Evolutionary conservation across 2,888 invertebrate species (phyloP).

Genomic region (Drepanosiphum platanoidis): DNA sequence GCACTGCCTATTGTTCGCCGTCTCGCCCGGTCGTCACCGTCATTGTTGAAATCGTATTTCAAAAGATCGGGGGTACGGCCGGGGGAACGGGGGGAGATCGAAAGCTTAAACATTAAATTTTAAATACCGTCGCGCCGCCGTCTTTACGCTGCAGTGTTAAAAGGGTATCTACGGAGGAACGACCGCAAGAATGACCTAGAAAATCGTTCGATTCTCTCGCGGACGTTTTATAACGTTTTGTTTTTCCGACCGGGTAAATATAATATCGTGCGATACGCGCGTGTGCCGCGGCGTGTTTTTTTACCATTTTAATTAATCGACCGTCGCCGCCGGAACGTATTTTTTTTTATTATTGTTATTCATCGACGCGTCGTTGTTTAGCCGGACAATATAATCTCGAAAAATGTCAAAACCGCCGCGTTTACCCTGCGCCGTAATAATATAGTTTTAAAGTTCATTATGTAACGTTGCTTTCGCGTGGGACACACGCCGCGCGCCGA

Average conservation of each 20-base stretch:
- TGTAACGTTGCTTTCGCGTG: too few relatives aligned
- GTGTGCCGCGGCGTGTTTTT: too few relatives aligned
- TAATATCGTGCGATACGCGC: too few relatives aligned
- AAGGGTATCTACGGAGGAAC: background rate
- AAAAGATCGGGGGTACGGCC: background rate
- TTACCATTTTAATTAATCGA: too few relatives aligned
- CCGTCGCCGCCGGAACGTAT: too few relatives aligned
- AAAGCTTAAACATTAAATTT: background rate
- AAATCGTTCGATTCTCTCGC: background rate
- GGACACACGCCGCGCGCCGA: too few relatives aligned
- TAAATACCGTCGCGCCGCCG: background rate
- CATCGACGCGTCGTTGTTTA: background rate
- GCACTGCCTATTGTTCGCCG: background rate
- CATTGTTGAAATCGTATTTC: too few relatives aligned
- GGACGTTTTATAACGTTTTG: too few relatives aligned
- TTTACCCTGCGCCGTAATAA: background rate
- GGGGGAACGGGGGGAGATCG: background rate
- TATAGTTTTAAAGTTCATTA: background rate
- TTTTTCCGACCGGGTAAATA: too few relatives aligned
- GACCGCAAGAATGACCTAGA: background rate
- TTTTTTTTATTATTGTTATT: too few relatives aligned
- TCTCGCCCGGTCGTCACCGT: background rate
- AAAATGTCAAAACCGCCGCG: background rate
- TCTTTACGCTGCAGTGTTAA: background rate
- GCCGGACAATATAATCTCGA: background rate